Conservation (phyloP, 2,888 invertebrate species). For the Suillia variegata region DNA sequence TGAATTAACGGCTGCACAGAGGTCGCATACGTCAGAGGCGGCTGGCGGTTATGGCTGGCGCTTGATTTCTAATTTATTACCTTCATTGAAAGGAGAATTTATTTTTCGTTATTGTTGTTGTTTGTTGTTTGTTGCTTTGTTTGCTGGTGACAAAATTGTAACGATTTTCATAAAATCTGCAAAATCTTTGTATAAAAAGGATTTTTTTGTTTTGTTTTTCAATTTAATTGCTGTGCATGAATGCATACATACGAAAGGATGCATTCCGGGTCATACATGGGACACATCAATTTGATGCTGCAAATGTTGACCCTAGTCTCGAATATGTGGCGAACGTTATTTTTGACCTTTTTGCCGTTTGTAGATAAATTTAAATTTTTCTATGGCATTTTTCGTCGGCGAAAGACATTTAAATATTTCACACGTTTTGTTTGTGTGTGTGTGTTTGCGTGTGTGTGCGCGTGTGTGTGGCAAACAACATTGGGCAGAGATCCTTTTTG, state of each 20-base stretch:
- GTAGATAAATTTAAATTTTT: background rate
- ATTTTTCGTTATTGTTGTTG: no score
- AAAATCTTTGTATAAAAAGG: slow-evolving; percentile 10
- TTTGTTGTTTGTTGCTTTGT: background rate
- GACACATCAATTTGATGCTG: slow-evolving; percentile 14
- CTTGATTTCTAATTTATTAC: slow-evolving; percentile 20
- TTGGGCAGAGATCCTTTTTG: no score
- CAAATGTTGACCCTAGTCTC: slow-evolving; percentile 18
- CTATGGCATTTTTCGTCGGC: slow-evolving; percentile 10
- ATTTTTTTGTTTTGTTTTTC: no score
- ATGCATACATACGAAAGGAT: slow-evolving; percentile 9
- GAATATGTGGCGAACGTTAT: slow-evolving; percentile 10
- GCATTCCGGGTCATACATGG: slow-evolving; percentile 16
- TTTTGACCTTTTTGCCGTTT: slow-evolving; percentile 18
- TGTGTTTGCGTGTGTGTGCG: no score
- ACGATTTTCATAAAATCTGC: slow-evolving; percentile 1
- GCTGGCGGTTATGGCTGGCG: slow-evolving; percentile 6
- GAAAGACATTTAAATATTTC: slow-evolving; percentile 17
- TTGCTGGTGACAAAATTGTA: background rate
- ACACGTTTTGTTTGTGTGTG: slow-evolving; percentile 14
- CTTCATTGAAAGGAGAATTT: no score
- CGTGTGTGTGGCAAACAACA: no score
- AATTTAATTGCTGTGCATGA: slow-evolving; percentile 17
- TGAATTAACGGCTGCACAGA: slow-evolving; percentile 28
- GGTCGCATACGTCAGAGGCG: background rate